A percentile compares a stretch with the other conserved stretches of the same genome.
These are phyloP conservation scores for Pao palembangensis DNA, from an alignment of 2,113 vertebrate genomes.

Conservation along the genomic window DNA sequence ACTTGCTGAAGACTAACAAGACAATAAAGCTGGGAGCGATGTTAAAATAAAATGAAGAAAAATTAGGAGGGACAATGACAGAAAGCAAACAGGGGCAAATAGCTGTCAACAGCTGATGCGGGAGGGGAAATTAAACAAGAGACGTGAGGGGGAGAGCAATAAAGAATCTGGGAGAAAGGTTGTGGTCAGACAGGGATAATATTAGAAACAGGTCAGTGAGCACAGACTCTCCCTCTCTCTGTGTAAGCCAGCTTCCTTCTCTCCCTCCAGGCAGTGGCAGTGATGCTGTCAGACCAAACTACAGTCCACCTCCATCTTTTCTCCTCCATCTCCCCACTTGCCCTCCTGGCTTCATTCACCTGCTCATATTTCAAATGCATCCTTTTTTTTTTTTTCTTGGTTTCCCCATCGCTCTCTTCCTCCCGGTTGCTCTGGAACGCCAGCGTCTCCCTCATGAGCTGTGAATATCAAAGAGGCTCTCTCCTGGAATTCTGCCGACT, in stretches of 20 bases:
- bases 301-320: constrained; percentile 20
- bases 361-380: background rate
- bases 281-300: constrained; percentile 34
- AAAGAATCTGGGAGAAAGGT: constrained; percentile 18
- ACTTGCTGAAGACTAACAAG: background rate
- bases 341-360: constrained; percentile 10
- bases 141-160: constrained; percentile 9
- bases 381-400: background rate
- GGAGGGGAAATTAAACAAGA: constrained; percentile 41
- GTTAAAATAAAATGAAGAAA: constrained; percentile 17
- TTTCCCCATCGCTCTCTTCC: constrained; percentile 4
- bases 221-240: constrained; percentile 10
- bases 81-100: constrained; percentile 28
- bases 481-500: constrained; percentile 19
- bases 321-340: background rate
- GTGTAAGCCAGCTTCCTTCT: background rate
- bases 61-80: constrained; percentile 8
- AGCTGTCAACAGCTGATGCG: constrained; percentile 15
- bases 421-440: background rate
- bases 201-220: constrained; percentile 57
- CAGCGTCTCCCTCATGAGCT: constrained; percentile 21
- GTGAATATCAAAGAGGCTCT: constrained; percentile 32
- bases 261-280: constrained; percentile 1
- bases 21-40: constrained; percentile 15
- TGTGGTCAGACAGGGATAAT: constrained; percentile 28